Base-by-base conservation (phyloP, 1,140 invertebrate species). In the Bombus consobrinus region DNA sequence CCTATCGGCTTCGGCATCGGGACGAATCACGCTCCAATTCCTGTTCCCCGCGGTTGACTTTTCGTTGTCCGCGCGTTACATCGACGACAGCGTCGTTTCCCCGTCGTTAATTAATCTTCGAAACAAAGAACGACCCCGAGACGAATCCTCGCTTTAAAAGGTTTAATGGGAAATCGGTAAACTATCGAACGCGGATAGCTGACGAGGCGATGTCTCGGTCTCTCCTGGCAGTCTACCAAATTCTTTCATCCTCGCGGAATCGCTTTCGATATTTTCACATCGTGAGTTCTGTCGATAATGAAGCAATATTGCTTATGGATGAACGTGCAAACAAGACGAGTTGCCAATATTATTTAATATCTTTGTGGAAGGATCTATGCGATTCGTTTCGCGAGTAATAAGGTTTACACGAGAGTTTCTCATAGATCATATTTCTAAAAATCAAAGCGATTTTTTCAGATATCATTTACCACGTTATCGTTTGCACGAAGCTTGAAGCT, bases 311-410 rank as follows among this genome's bases (percentile, higher is more conserved):
- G 12, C 28, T 25, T 1, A 4, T 5, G 1, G 32, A 12, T 32
- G 32, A 1, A 37, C 9, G 62, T n/a, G n/a, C 10, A 18, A 34
- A n/a, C 18, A 25, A 37, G n/a, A 34, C 13, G 32, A 10, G 0
- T 37, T 5, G 87, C n/a, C 83, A 77, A 88, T 88, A 74, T 89
- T 89, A 89, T 87, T 87, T 74, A 66, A 53, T 22, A 22, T 53
- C 18, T 2, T 53, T 2, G 18, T 18, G 47, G 6, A 22, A 53
- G 18, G 18, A 53, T 53, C 0, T 53, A 8, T 22, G 18, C 47
- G 18, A 53, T 53, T 22, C 18, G 18, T 53, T 53, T 53, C 5
- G 18, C 47, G 6, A 53, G 18, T 53, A 53, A 22, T 53, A 53
- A 47, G 15, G 5, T 5, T 6, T 18, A 47, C 47, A 6, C 5